These are phyloP conservation scores for Rhyzopertha dominica DNA, from an alignment of 1,140 invertebrate genomes.

Conservation along the genomic window DNA sequence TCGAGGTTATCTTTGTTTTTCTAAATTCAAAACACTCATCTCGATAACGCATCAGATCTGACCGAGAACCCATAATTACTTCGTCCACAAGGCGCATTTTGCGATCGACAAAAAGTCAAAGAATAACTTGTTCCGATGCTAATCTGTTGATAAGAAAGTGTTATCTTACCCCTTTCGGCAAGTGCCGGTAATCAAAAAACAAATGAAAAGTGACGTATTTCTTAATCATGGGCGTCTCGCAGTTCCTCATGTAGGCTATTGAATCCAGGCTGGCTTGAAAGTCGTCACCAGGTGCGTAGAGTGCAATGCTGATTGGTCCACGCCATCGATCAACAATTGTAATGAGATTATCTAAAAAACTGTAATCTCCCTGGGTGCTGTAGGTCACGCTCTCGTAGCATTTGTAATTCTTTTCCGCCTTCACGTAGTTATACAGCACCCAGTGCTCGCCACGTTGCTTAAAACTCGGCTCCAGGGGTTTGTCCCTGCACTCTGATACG, in stretches of 20 bases:
- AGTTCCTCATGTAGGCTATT: conserved; percentile 56
- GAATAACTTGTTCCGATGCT: conserved; percentile 47
- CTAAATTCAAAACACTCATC: no score
- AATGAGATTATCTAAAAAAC: conserved; percentile 38
- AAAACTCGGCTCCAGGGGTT: conserved; percentile 53
- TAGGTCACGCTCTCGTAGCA: conserved; percentile 66
- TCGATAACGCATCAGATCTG: no score
- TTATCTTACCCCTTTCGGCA: conserved; percentile 50
- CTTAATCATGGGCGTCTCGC: conserved; percentile 47
- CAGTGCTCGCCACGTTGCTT: conserved; percentile 76
- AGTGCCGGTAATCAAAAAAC: conserved; percentile 58
- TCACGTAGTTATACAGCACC: conserved; percentile 80
- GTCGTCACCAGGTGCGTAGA: conserved; percentile 65
- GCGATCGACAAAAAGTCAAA: conserved; percentile 28
- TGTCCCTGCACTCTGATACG: conserved; percentile 54
- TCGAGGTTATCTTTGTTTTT: conserved; percentile 11
- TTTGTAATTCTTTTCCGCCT: conserved; percentile 43
- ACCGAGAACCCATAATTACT: no score
- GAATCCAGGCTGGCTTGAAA: conserved; percentile 53
- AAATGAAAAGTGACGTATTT: conserved; percentile 62
- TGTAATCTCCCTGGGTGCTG: conserved; percentile 62
- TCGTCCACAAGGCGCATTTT: conserved; percentile 6
- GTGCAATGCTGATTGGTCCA: conserved; percentile 64
- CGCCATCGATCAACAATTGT: conserved; percentile 38
- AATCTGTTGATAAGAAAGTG: conserved; percentile 15